Evolutionary conservation across 2,888 invertebrate species (phyloP), one percentile per base, ranked within the genome.

Genomic region (Sabatieria punctata): DNA sequence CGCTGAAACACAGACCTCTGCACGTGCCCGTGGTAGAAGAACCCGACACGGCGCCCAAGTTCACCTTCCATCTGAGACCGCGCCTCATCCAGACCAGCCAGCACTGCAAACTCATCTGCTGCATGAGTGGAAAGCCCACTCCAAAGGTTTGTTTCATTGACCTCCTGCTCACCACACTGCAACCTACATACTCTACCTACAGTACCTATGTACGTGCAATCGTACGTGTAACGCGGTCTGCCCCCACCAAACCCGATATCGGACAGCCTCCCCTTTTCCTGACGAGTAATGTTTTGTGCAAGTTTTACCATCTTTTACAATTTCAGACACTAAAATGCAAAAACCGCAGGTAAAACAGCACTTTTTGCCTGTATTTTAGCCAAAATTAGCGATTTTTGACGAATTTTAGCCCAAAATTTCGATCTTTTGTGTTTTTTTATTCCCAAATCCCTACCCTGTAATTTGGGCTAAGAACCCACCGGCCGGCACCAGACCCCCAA

Each of bases 1-100:
- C 11, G 22, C 38, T 6, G n/a, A 6, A 11, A 21, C 38, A 6
- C 38, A n/a, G 6, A 6, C 38, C 30, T 33, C 30, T 37, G 43
- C 36, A 49, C 51, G 30, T 81, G 80, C 51, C 79, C 82, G 74
- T 86, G 86, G 83, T 81, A 84, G 71, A 86, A 89, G 83, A 83
- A 60, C 80, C 81, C 67, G 86, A 88, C 71, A 80, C 82, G 60
- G 85, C 85, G 51, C 97, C 97, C 51, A 80, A 78, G 65, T 97
- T 97, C 75, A 91, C 91, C 63, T 99, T 99, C 85, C 80, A 86
- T 63, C 78, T 99, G 58, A 80, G 97, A 69, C 93, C 95, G 65
- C 84, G 97, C 67, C 85, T 95, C 60, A 95, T 99, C 78, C 97
- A 97, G 73, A 78, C 77, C 61, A 80, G 89, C 54, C 65, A 70